Evolutionary conservation across 2,113 vertebrate genomes (phyloP), one percentile per base, ranked within the genome.

Genomic region (Malurus alboscapulatus): DNA sequence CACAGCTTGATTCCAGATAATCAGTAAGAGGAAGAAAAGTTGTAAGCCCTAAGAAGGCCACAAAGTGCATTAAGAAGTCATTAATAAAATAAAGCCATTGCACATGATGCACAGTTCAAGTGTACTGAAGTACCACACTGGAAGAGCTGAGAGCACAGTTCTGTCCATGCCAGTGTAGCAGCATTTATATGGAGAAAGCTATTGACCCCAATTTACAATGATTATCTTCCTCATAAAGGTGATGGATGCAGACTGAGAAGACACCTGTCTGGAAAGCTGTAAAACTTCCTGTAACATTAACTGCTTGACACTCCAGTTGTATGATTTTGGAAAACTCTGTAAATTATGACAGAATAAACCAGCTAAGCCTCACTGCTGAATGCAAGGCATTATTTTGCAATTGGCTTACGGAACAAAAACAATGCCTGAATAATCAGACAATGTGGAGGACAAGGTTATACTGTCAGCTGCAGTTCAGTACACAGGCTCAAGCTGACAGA

Each of bases 1-100:
- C 34, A 53, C 30, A 22, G 76, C 76, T 91, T 84, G 91, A 94
- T 61, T 88, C 96, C 19, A 79, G n/a, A 74, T 48, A 71, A 93
- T 59, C 62, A 91, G 59, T 50, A 96, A 87, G 48, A 80, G 65
- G 67, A 87, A 95, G 96, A 92, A 94, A 95, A 97, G 95, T 97
- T 93, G 93, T 95, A 97, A 97, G 96, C 97, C 93, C 55, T 65
- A 93, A 75, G 95, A 98, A 98, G 98, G 98, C 98, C 97, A 98
- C 97, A 98, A 98, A 99, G 98, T 99, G 98, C 98, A 98, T 98
- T 97, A 96, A 96, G 94, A 79, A 97, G 72, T 98, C 91, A 96
- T 96, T 97, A 88, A 96, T 95, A 97, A 96, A 93, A 92, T 90
- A 97, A 96, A 98, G 97, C 96, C 97, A 98, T 92, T 98, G 97